phyloP scores from a whole-genome alignment of 2,888 invertebrate species.

The Zygogramma bicolorata region DNA sequence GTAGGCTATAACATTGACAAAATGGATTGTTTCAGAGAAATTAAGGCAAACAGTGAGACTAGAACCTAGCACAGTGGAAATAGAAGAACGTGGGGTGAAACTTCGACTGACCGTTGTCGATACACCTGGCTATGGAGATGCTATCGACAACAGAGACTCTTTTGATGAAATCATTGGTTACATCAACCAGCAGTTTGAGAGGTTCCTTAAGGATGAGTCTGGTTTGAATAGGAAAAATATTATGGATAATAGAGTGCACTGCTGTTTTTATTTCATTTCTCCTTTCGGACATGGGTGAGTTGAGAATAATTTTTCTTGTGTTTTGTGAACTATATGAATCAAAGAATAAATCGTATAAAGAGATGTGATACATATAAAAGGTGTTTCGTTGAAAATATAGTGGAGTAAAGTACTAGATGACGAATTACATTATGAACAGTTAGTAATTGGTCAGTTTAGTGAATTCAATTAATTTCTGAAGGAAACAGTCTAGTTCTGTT shows the following conservation, averaged over 20 bases:
- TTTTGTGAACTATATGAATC: no score
- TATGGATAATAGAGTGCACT: constrained; percentile 96
- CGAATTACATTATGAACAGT: no score
- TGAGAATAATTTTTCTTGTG: no score
- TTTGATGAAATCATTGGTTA: constrained; percentile 96
- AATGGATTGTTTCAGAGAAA: constrained; percentile 74
- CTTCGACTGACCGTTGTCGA: constrained; percentile 93
- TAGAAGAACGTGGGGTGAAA: constrained; percentile 95
- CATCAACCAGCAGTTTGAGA: constrained; percentile 97
- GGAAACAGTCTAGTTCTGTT: no score
- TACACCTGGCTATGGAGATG: constrained; percentile 96
- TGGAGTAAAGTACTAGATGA: no score
- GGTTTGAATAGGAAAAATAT: constrained; percentile 96
- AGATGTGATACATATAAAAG: no score
- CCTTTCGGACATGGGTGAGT: constrained; percentile 95
- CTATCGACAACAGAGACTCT: constrained; percentile 93
- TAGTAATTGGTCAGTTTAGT: no score
- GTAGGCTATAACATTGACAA: no score
- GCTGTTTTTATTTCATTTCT: constrained; percentile 97
- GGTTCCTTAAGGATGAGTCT: constrained; percentile 91
- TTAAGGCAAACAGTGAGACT: constrained; percentile 92
- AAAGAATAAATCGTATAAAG: no score
- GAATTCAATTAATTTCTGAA: no score
- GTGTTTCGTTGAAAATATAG: no score
- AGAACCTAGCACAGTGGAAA: constrained; percentile 96